Conservation (phyloP, 2,113 vertebrate genomes). For the Dasyornis broadbenti region DNA sequence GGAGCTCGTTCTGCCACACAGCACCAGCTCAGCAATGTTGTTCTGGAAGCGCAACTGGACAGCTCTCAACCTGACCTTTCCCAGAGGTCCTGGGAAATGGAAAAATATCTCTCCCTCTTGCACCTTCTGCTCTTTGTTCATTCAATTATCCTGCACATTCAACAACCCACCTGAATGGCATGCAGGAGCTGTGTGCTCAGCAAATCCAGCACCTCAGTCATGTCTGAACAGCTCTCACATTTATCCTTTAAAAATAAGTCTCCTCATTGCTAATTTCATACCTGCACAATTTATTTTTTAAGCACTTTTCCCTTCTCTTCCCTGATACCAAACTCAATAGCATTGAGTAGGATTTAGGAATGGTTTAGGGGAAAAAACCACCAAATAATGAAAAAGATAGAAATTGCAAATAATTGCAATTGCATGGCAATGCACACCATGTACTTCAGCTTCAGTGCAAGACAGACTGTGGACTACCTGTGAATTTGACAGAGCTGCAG, state of each 20-base stretch:
- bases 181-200: background rate
- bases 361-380: background rate
- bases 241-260: background rate
- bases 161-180: background rate
- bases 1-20: background rate
- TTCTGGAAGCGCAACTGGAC: background rate
- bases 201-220: background rate
- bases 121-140: background rate
- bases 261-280: background rate
- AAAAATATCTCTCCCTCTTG: background rate
- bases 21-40: accelerated
- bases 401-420: background rate
- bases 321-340: background rate
- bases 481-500: background rate
- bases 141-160: background rate
- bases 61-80: background rate
- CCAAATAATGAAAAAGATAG: background rate
- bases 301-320: background rate
- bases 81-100: background rate
- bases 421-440: accelerated
- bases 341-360: background rate
- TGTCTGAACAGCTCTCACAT: background rate
- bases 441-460: background rate
- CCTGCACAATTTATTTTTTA: background rate
- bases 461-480: background rate